phyloP scores from a whole-genome alignment of 2,888 invertebrate genomes.

The Drosophila imparisetae region DNA sequence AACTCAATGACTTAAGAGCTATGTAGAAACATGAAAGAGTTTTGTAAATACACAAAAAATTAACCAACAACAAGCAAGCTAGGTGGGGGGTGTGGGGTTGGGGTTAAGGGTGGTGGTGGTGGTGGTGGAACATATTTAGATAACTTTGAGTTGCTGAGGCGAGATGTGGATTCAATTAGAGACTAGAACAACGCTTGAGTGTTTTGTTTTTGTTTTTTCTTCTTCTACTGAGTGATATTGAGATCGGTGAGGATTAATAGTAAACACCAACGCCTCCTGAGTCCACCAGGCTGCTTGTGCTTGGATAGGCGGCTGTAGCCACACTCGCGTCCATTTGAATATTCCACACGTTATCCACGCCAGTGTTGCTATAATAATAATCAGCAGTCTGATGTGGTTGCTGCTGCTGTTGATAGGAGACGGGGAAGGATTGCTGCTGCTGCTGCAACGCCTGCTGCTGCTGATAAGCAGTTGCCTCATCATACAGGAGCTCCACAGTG shows the following conservation, averaged over 20 bases:
- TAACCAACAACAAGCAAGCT: slow-evolving; percentile 59
- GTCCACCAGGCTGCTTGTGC: slow-evolving; percentile 37
- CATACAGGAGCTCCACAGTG: slow-evolving; percentile 62
- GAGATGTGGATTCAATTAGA: slow-evolving; percentile 60
- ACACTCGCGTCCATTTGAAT: slow-evolving; percentile 80
- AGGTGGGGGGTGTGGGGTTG: not conserved
- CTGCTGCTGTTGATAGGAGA: slow-evolving; percentile 43
- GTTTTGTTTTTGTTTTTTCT: slow-evolving; percentile 12
- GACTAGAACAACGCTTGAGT: slow-evolving; percentile 83
- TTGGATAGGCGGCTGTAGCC: slow-evolving; percentile 45
- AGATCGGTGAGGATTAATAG: slow-evolving; percentile 62
- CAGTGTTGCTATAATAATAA: slow-evolving; percentile 83
- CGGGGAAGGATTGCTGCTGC: slow-evolving; percentile 50
- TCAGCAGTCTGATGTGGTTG: slow-evolving; percentile 67
- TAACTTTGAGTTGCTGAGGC: slow-evolving; percentile 36
- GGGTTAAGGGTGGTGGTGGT: not conserved
- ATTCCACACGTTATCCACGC: slow-evolving; percentile 83
- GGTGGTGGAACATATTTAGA: slow-evolving; percentile 7
- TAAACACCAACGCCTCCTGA: slow-evolving; percentile 53
- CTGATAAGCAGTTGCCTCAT: slow-evolving; percentile 63
- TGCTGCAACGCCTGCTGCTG: slow-evolving; percentile 44
- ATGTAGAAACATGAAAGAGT: slow-evolving; percentile 49
- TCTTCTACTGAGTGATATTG: slow-evolving; percentile 2
- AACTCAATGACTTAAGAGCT: slow-evolving; percentile 55
- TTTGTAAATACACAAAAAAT: slow-evolving; percentile 31